Percentiles rank a stretch among this genome's conserved stretches.
Conservation (phyloP, 2,888 invertebrate genomes). For the Osmoderma eremita region DNA sequence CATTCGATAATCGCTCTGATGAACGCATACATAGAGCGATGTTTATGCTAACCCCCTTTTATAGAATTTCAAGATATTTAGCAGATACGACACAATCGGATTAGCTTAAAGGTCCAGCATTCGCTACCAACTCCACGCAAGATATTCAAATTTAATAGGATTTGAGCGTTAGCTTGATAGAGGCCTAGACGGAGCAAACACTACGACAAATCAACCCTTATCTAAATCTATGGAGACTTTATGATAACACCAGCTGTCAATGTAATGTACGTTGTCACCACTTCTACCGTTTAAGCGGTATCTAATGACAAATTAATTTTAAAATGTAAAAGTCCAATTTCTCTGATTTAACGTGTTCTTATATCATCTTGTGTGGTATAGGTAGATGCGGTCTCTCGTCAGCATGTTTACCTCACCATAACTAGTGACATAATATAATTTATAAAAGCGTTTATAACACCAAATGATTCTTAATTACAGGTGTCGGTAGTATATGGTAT, state of each 20-base stretch:
- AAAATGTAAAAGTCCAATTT: neutral
- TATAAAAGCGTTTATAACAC: too few relatives aligned
- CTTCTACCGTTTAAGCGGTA: conserved; percentile 3
- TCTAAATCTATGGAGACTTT: conserved; percentile 9
- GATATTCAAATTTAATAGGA: conserved; percentile 20
- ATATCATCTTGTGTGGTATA: too few relatives aligned
- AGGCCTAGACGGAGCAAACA: neutral
- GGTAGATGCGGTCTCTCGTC: too few relatives aligned
- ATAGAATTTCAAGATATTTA: conserved; percentile 15
- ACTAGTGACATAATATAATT: too few relatives aligned
- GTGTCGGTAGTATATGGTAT: too few relatives aligned
- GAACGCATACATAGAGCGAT: neutral
- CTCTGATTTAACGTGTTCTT: too few relatives aligned
- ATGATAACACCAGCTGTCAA: conserved; percentile 7
- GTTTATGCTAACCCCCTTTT: conserved; percentile 1
- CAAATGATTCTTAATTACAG: too few relatives aligned
- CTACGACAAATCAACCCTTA: conserved; percentile 2
- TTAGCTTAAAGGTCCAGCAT: conserved; percentile 10
- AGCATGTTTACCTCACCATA: too few relatives aligned
- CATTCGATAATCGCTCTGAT: conserved; percentile 3
- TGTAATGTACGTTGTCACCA: conserved; percentile 2
- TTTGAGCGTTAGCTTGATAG: conserved; percentile 13
- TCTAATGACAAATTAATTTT: neutral
- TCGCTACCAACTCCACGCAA: conserved; percentile 7
- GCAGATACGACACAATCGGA: conserved; percentile 3